Conservation (phyloP, 1,140 invertebrate genomes). For the Drosophila takahashii region DNA sequence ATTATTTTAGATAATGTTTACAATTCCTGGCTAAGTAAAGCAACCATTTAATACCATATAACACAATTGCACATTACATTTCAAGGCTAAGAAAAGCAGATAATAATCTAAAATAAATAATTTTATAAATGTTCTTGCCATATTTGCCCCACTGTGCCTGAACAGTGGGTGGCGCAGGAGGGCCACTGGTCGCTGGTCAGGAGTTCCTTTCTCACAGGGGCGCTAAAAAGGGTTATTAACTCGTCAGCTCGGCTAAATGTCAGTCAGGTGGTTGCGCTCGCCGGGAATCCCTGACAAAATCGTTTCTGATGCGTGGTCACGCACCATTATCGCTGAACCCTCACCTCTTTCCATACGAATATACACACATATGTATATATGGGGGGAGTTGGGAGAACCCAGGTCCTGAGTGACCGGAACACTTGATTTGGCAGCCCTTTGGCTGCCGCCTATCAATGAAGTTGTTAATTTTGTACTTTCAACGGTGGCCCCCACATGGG, state of each 20-base stretch:
- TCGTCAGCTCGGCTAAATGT: constrained; percentile 80
- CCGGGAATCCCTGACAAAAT: constrained; percentile 70
- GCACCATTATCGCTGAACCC: constrained; percentile 73
- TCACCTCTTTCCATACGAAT: constrained; percentile 6
- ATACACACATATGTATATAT: constrained; percentile 2
- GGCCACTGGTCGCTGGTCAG: constrained; percentile 14
- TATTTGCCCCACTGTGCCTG: constrained; percentile 21
- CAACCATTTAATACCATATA: too few relatives aligned
- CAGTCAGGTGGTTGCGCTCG: constrained; percentile 67
- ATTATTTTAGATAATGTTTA: background rate
- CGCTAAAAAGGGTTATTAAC: constrained; percentile 85
- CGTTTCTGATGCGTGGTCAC: constrained; percentile 84
- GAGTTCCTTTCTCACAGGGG: constrained; percentile 21
- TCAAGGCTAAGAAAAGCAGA: too few relatives aligned
- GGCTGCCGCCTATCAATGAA: constrained; percentile 72
- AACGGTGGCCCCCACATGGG: constrained; percentile 8
- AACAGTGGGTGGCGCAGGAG: background rate
- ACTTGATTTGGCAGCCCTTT: constrained; percentile 68
- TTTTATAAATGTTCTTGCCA: background rate
- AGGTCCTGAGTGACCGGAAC: constrained; percentile 22
- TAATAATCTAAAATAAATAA: too few relatives aligned
- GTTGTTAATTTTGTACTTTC: constrained; percentile 72
- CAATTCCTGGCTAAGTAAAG: too few relatives aligned
- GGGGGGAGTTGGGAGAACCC: background rate
- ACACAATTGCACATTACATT: too few relatives aligned